Evolutionary conservation across 2,797 vertebrate genomes (phyloP).

Genomic region (Oceanodroma leucorhoa): DNA sequence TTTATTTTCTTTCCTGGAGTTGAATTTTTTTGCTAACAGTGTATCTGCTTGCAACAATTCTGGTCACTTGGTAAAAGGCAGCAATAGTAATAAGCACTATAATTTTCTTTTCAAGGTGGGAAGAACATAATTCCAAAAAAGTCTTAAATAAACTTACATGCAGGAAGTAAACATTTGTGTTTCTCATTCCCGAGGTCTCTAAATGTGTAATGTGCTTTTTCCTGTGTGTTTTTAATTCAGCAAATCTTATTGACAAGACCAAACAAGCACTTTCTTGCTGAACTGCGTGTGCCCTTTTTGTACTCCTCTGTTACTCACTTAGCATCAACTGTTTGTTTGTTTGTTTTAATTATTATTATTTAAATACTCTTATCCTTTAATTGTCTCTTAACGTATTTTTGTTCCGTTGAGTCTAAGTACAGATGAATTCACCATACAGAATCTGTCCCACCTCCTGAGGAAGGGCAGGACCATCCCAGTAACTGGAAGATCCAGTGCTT

Average conservation of each 20-base stretch:
- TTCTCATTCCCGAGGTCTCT: background rate
- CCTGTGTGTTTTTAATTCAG: background rate
- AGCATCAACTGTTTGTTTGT: background rate
- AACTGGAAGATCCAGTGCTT: background rate
- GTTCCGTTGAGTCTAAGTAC: background rate
- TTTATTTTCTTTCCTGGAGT: background rate
- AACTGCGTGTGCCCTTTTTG: background rate
- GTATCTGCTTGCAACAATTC: background rate
- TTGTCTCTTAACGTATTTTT: accelerated
- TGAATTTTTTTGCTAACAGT: background rate
- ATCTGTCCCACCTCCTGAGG: background rate
- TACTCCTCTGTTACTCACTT: background rate
- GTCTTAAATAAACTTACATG: background rate
- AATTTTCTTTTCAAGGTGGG: background rate
- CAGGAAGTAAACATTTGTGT: background rate
- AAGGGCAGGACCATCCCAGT: background rate
- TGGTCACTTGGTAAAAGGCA: background rate
- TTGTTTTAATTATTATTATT: background rate
- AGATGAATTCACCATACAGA: background rate
- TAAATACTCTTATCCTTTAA: background rate
- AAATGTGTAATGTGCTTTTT: background rate
- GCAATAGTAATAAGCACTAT: background rate
- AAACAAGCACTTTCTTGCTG: background rate
- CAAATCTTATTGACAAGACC: background rate
- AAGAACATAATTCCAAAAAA: background rate